Conservation (phyloP, 2,797 vertebrate genomes). For the Amblyraja radiata region DNA sequence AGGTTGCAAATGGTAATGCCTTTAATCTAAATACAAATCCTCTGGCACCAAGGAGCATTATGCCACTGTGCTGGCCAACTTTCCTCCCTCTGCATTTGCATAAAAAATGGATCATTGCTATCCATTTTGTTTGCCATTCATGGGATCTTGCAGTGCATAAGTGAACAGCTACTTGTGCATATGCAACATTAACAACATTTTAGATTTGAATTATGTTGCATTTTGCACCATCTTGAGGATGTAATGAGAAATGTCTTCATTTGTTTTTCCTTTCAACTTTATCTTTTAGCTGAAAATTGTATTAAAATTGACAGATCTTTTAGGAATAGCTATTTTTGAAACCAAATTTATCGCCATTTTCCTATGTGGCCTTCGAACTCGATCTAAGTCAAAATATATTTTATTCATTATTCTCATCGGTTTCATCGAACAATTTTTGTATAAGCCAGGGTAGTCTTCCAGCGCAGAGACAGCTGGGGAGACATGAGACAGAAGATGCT, state of each 20-base stretch:
- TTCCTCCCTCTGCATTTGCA: neutral
- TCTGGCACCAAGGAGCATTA: neutral
- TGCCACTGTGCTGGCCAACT: neutral
- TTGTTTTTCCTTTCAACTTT: neutral
- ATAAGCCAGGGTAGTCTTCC: neutral
- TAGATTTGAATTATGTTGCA: neutral
- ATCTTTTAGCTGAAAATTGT: neutral
- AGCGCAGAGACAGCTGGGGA: too few species aligned
- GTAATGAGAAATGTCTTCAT: neutral
- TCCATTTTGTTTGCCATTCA: neutral
- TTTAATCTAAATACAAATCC: neutral
- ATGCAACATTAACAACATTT: neutral
- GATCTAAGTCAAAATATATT: neutral
- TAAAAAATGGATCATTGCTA: neutral
- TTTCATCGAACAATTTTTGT: neutral
- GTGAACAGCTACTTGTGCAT: neutral
- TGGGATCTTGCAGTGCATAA: neutral
- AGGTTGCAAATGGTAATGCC: neutral
- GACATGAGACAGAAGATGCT: too few species aligned
- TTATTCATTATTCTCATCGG: slow-evolving; percentile 10
- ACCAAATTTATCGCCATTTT: neutral
- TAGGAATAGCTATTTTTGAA: neutral
- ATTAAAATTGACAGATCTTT: neutral
- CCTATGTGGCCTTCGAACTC: neutral
- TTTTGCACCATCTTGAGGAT: neutral